Percentiles rank a stretch among this genome's conserved stretches.
phyloP scores from a whole-genome alignment of 1,140 invertebrate species.

The Drosophila rhopaloa region DNA sequence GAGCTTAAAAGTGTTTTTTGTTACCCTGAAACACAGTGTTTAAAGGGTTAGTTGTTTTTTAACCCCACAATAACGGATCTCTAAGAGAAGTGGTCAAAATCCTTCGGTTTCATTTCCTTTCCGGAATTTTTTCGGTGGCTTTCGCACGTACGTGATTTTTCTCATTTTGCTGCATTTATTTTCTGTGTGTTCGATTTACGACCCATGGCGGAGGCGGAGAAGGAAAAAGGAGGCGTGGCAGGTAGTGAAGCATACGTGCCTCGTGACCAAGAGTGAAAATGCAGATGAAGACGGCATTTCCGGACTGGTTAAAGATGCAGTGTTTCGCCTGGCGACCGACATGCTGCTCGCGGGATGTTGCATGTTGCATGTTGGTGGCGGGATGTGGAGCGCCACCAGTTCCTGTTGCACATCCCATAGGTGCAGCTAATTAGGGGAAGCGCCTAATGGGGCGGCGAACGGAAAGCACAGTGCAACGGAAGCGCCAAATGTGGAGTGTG shows the following conservation, averaged over 20 bases:
- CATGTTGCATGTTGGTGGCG: neutral
- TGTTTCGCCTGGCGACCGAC: neutral
- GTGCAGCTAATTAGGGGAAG: conserved; percentile 67
- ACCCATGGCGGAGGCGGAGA: neutral
- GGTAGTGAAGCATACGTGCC: conserved; percentile 19
- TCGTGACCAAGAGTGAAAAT: conserved; percentile 27
- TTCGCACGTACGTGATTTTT: conserved; percentile 71
- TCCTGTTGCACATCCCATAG: conserved; percentile 40
- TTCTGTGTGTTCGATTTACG: conserved; percentile 13
- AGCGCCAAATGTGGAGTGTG: conserved; percentile 36
- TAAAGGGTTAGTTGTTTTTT: neutral
- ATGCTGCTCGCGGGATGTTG: conserved; percentile 4
- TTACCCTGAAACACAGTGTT: neutral
- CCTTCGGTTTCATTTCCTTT: neutral
- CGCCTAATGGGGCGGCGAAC: conserved; percentile 64
- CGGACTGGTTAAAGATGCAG: conserved; percentile 1
- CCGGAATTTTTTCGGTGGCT: conserved; percentile 20
- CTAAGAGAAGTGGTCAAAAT: conserved; percentile 2
- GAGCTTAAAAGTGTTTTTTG: neutral
- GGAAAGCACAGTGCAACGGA: conserved; percentile 62
- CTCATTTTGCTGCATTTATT: conserved; percentile 67
- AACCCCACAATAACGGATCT: neutral
- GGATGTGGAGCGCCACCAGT: conserved; percentile 7
- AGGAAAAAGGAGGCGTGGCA: neutral
- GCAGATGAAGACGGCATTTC: conserved; percentile 14